These are phyloP conservation scores for Xestia ashworthii DNA, from an alignment of 2,888 invertebrate genomes.

Conservation along the genomic window DNA sequence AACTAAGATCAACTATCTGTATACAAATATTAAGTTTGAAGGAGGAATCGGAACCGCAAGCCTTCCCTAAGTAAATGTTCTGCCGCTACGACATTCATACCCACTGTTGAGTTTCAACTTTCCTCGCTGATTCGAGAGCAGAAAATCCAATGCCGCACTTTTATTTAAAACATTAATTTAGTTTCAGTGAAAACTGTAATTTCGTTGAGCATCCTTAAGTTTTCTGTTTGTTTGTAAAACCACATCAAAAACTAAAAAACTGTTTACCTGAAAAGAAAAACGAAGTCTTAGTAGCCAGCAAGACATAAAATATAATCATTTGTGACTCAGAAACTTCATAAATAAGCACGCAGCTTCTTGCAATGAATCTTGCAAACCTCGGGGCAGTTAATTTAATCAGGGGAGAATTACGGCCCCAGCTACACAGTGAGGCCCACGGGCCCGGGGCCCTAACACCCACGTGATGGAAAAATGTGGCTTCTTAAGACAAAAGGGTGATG, in stretches of 20 bases:
- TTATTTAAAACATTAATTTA: neutral
- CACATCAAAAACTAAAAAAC: slow-evolving; percentile 19
- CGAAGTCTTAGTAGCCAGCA: slow-evolving; percentile 2
- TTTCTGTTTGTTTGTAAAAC: slow-evolving; percentile 8
- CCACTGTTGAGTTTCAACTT: neutral
- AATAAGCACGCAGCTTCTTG: slow-evolving; percentile 39
- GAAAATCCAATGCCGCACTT: neutral
- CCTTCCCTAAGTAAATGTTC: slow-evolving; percentile 6
- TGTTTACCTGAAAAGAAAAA: slow-evolving; percentile 29
- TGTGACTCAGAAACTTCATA: slow-evolving; percentile 45
- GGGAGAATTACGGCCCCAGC: slow-evolving; percentile 43
- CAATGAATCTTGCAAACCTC: slow-evolving; percentile 54
- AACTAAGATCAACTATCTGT: slow-evolving; percentile 25
- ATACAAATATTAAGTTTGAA: slow-evolving; percentile 28
- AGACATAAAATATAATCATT: slow-evolving; percentile 42
- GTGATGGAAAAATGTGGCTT: slow-evolving; percentile 50
- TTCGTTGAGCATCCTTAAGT: neutral
- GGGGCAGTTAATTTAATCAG: slow-evolving; percentile 62
- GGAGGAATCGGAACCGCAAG: slow-evolving; percentile 15
- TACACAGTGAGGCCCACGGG: slow-evolving; percentile 22
- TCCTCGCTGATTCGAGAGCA: neutral
- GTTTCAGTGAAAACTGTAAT: neutral
- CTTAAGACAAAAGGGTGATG: slow-evolving; percentile 41
- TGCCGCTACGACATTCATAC: neutral
- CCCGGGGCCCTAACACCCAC: slow-evolving; percentile 27